A percentile compares a stretch with the other conserved stretches of the same genome.
These are phyloP conservation scores for Melanaphis sacchari DNA, from an alignment of 1,140 invertebrate species.

Conservation along the genomic window DNA sequence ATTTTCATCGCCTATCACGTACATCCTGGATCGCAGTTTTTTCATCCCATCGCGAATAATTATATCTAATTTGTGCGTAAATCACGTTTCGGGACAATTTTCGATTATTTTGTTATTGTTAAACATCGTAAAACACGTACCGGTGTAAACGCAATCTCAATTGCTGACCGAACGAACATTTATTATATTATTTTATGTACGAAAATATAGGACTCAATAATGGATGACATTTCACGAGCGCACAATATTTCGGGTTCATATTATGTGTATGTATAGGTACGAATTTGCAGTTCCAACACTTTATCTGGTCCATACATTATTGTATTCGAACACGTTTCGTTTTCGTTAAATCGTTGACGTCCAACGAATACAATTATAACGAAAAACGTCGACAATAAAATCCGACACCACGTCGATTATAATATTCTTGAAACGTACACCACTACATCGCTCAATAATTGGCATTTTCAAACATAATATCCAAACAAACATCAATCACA, in stretches of 20 bases:
- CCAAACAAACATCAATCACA: no score
- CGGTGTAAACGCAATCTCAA: neutral
- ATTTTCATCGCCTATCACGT: neutral
- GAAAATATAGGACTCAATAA: neutral
- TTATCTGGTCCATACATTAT: neutral
- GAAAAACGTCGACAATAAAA: neutral
- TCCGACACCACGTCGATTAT: no score
- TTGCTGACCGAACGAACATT: neutral
- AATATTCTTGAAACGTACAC: no score
- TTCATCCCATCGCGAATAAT: neutral
- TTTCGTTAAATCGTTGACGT: neutral
- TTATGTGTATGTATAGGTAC: neutral
- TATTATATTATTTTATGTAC: neutral
- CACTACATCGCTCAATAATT: no score
- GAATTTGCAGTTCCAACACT: neutral
- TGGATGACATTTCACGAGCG: neutral
- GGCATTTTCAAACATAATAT: no score
- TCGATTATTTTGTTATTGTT: conserved; percentile 1
- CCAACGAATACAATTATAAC: neutral
- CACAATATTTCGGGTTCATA: neutral
- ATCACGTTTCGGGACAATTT: neutral
- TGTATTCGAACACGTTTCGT: neutral
- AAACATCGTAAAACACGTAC: neutral
- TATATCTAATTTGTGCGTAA: conserved; percentile 10
- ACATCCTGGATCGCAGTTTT: neutral